phyloP scores from a whole-genome alignment of 2,113 vertebrate species.

The Steatornis caripensis region DNA sequence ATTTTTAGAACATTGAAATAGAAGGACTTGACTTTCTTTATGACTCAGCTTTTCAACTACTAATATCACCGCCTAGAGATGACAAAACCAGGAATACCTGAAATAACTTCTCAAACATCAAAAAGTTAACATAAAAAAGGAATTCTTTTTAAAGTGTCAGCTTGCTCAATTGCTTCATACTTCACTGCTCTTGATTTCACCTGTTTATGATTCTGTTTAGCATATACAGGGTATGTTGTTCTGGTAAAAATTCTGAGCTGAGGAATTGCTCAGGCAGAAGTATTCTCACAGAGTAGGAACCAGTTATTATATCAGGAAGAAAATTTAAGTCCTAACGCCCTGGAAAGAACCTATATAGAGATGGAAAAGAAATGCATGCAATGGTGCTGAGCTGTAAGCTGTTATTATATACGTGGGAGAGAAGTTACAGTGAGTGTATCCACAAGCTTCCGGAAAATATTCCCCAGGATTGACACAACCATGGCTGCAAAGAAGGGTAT shows the following conservation, averaged over 20 bases:
- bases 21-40: not conserved
- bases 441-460: slow-evolving; percentile 6
- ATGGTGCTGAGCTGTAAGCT: not conserved
- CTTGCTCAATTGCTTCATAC: not conserved
- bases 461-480: not conserved
- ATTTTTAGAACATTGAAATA: not conserved
- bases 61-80: not conserved
- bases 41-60: not conserved
- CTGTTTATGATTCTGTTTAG: not conserved
- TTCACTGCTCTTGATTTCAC: not conserved
- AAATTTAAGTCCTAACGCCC: not conserved
- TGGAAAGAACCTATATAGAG: not conserved
- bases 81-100: not conserved
- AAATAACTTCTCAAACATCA: not conserved
- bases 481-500: not conserved
- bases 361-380: not conserved
- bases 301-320: not conserved
- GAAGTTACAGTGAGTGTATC: not conserved
- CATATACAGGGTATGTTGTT: not conserved
- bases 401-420: not conserved
- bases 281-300: not conserved
- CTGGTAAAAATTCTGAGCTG: not conserved
- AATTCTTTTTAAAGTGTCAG: not conserved
- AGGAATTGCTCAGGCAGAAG: not conserved
- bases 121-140: not conserved